Evolutionary conservation across 2,888 invertebrate genomes (phyloP), one percentile per base, ranked within the genome.

Genomic region (Drosophila flavopinicola): DNA sequence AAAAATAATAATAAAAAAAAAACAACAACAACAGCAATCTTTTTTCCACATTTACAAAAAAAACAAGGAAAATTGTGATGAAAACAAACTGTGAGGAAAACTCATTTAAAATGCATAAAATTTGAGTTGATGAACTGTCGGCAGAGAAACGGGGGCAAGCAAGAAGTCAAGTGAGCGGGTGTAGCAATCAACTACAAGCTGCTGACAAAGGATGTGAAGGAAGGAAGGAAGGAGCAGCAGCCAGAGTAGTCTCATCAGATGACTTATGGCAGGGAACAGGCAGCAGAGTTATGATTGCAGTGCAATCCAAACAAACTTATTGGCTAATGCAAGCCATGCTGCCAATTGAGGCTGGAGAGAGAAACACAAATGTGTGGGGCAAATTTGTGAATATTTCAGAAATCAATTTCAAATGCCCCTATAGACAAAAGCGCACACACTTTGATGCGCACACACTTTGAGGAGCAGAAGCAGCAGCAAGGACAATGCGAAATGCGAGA

Each of bases 61-160:
- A 29, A 63, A 38, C 41, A 65, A 39, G 25, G 32, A 57, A 63
- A 64, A 69, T 53, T 33, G 41, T 54, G 75, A 75, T 73, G 69
- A 73, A 75, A 76, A 70, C 85, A 87, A 82, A 87, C 85, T 87
- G 71, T 66, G 87, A 80, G 85, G 63, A 76, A 78, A 88, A 88
- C 83, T 87, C 87, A 75, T 80, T 76, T 87, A 88, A 89, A 88
- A 79, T 88, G 89, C 89, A 89, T 89, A 87, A 86, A 88, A 88
- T 89, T 89, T 88, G 86, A 88, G 88, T 88, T 88, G 88, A 89
- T 89, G 86, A 88, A 87, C 87, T 78, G 72, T 52, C 57, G 53
- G 63, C 45, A 25, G 27, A 11, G 39, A 35, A 51, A n/a, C n/a
- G 6, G 23, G 47, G 25, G 47, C 30, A 48, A 25, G 30, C n/a